These are phyloP conservation scores for Coregonus suidteri DNA, from an alignment of 2,797 vertebrate genomes.

Conservation along the genomic window DNA sequence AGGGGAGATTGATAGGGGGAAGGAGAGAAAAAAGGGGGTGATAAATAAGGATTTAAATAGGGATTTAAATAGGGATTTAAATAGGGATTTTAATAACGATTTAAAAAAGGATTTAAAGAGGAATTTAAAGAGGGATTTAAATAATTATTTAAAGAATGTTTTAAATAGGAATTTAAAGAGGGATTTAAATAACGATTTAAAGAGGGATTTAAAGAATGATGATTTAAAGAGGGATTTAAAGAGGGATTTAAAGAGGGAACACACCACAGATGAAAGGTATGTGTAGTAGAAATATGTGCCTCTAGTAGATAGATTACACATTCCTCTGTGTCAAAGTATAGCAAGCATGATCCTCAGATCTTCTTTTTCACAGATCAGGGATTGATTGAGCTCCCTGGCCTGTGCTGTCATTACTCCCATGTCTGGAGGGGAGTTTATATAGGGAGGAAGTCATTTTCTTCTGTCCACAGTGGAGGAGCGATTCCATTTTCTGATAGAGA, in stretches of 20 bases:
- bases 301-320: not conserved
- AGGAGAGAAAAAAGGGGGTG: not conserved
- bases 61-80: not conserved
- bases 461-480: not conserved
- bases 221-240: not conserved
- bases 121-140: not conserved
- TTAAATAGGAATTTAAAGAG: not conserved
- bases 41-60: not conserved
- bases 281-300: not conserved
- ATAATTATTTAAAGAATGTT: too few relatives aligned
- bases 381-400: conserved; percentile 2
- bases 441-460: not conserved
- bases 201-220: too few relatives aligned
- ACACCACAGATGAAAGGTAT: conserved; percentile 7
- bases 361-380: not conserved
- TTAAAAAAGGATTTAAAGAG: not conserved
- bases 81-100: not conserved
- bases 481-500: not conserved
- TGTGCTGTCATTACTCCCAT: not conserved
- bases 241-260: not conserved
- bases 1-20: not conserved
- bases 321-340: conserved; percentile 6
- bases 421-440: not conserved
- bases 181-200: too few relatives aligned
- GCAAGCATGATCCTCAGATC: not conserved